phyloP scores from a whole-genome alignment of 2,113 vertebrate species.

The Pica pica region DNA sequence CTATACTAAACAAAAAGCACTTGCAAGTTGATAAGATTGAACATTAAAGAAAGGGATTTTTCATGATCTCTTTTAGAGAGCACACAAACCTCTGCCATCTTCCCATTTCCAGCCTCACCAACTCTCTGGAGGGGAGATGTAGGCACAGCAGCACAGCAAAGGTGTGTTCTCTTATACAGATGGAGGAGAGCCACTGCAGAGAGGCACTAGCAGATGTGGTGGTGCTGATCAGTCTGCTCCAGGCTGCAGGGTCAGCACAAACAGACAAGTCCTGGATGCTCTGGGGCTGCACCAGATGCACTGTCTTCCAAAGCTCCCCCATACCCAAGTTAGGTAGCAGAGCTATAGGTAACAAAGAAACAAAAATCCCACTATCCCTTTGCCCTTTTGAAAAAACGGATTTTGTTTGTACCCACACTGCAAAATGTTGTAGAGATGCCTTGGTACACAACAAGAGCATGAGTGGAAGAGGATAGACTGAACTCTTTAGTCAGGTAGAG shows the following conservation, averaged over 20 bases:
- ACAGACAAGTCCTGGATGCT: neutral
- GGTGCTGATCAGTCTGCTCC: no score
- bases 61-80: neutral
- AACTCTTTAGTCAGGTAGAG: neutral
- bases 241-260: neutral
- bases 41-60: neutral
- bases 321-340: neutral
- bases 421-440: neutral
- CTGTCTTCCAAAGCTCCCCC: neutral
- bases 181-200: neutral
- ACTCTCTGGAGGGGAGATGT: neutral
- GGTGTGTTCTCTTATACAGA: rapidly evolving
- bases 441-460: rapidly evolving
- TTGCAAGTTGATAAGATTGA: neutral
- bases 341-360: neutral
- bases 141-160: neutral
- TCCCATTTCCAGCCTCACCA: neutral
- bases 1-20: neutral
- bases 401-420: neutral
- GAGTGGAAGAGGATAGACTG: neutral
- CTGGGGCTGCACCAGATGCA: rapidly evolving
- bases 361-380: neutral
- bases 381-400: neutral
- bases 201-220: neutral
- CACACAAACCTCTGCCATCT: neutral